Evolutionary conservation across 2,888 invertebrate species (phyloP), one percentile per base, ranked within the genome.

Genomic region (Phortica okadai): DNA sequence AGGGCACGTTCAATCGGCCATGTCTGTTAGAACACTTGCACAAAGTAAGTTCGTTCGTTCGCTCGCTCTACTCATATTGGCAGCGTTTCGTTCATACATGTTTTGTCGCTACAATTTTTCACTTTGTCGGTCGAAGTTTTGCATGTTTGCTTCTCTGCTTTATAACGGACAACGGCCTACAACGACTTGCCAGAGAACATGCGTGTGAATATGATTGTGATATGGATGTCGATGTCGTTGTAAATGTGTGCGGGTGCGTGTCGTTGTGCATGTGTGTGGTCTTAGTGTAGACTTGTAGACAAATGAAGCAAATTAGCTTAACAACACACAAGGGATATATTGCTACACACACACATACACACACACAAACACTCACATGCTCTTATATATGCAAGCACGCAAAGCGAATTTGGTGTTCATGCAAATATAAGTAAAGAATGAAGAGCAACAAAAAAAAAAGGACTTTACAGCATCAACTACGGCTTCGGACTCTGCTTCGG

Each of bases 281-380:
- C 79, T 79, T 77, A 73, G 77, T 72, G 54, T 72, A 25, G 79
- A 80, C 81, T 79, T 82, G 77, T 76, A 81, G 82, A 81, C 81
- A 82, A 82, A 86, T 84, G 84, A 83, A 84, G 85, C 85, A 84
- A 85, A 85, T 85, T 86, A 86, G 84, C 84, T 83, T 83, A 82
- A 85, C 82, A 85, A 82, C 82, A 79, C 84, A 84, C 82, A 79
- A 80, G 83, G 83, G 83, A 84, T 81, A 84, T 79, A 82, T 79
- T 84, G 84, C 80, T 78, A 62, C 14, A 33, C 25, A 56, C 72
- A 45, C 16, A 56, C 73, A 75, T 76, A 74, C 78, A 74, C 45
- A 77, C 25, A 58, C 76, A 80, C 73, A 76, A 76, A 80, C 73
- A 76, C 54, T 75, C 77, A 76, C 67, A 69, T 8, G 75, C 50